Evolutionary conservation across 1,140 invertebrate genomes (phyloP), one percentile per base, ranked within the genome.

Genomic region (Nebria ingens): DNA sequence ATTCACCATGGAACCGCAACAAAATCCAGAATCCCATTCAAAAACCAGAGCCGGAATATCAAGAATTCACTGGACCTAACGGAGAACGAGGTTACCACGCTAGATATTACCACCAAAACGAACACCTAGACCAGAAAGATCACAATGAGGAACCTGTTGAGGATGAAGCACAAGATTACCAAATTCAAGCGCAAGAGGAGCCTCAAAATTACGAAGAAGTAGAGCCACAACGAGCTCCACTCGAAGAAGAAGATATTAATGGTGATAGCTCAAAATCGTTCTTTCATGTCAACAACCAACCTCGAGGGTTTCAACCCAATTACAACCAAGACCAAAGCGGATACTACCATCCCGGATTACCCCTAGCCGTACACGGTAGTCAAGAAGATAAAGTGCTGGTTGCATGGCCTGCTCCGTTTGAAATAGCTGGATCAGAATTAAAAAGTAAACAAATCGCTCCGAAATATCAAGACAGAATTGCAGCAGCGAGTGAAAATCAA

Each of bases 111-210:
- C 25, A 71, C 74, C 54, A 68, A 70, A 34, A 34, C 62, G 1
- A 72, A 72, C 0, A 68, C 74, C 0, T 68, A 70, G 21, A 64
- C 64, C 2, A 74, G 73, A 59, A 74, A 73, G 73, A 58, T 61
- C 68, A 20, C 62, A 70, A 60, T 59, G 45, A 55, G 61, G 2
- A 65, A 62, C 53, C 51, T 52, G 23, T 42, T 38, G 15, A 42
- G 29, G 40, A 13, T 17, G 50, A 22, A 45, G 3, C 6, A 45
- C 9, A 45, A 17, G 17, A 17, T 4, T 4, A 45, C 1, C 19
- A 60, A 52, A 50, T 53, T 29, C 29, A 56, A 21, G 29, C 49
- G 22, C 13, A 58, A 50, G 25, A 56, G 19, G 22, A 55, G 2
- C 13, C 56, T 19, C 34, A 58, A 19, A 21, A 58, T 19, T 21